Evolutionary conservation across 2,113 vertebrate species (phyloP).

Genomic region (Miniopterus natalensis): DNA sequence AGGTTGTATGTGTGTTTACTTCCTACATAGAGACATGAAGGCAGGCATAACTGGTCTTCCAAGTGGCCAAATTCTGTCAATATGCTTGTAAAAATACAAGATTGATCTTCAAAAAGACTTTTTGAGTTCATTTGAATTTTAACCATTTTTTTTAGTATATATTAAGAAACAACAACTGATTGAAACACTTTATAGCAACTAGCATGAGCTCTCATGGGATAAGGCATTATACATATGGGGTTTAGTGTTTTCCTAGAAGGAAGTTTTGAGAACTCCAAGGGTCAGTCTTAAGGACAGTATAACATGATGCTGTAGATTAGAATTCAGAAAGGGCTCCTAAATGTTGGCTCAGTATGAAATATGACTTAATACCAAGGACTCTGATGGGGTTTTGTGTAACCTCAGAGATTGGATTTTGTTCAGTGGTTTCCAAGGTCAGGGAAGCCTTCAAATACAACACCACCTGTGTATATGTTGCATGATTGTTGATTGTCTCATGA

Average conservation of each 20-base stretch:
- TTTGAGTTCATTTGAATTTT: slow-evolving; percentile 23
- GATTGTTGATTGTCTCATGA: slow-evolving; percentile 90
- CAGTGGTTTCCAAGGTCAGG: not conserved
- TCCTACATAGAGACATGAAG: not conserved
- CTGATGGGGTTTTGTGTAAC: rapidly evolving
- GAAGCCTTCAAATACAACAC: not conserved
- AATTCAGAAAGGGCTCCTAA: rapidly evolving
- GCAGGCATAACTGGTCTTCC: not conserved
- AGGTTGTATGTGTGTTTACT: not conserved
- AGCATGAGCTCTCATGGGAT: not conserved
- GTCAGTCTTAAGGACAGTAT: not conserved
- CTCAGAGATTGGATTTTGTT: not conserved
- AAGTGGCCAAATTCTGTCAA: not conserved
- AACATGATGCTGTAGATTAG: rapidly evolving
- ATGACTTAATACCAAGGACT: not conserved
- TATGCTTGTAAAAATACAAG: not conserved
- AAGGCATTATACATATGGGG: not conserved
- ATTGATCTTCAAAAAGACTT: slow-evolving; percentile 23
- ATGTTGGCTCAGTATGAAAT: rapidly evolving
- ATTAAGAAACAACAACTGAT: not conserved
- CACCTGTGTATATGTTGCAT: slow-evolving; percentile 86
- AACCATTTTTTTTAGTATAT: not conserved
- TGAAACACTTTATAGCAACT: not conserved
- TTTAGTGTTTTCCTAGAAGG: slow-evolving; percentile 3
- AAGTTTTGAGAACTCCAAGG: not conserved